Conservation (phyloP, 2,797 vertebrate genomes). For the Catharus ustulatus region DNA sequence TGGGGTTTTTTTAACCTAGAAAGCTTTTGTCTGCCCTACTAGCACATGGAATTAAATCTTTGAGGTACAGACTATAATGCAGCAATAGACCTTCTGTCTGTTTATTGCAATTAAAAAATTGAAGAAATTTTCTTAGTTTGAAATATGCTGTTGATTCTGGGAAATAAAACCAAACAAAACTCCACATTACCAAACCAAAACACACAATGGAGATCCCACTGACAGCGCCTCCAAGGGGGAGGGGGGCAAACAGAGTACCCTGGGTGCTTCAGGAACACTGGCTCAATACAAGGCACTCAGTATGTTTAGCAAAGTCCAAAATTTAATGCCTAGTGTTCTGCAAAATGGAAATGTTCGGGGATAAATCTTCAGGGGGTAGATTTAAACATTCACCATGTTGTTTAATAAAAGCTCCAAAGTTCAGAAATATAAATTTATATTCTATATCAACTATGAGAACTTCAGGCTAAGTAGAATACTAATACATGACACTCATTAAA, state of each 20-base stretch:
- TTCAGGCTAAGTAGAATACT: neutral
- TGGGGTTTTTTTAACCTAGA: neutral
- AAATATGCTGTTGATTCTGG: neutral
- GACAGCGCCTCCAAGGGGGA: neutral
- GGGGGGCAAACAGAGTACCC: neutral
- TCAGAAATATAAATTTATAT: neutral
- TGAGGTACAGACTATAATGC: neutral
- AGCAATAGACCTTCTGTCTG: neutral
- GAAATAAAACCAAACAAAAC: neutral
- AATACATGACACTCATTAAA: neutral
- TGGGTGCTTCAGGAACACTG: neutral
- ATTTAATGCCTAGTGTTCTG: neutral
- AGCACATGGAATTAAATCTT: neutral
- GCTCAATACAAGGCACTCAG: neutral
- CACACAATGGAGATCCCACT: neutral
- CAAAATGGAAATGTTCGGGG: neutral
- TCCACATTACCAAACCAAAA: neutral
- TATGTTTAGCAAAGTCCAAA: neutral
- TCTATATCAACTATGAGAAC: neutral
- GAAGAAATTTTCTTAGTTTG: neutral
- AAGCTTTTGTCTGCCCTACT: neutral
- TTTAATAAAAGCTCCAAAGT: neutral
- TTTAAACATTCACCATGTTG: neutral
- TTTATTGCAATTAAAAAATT: neutral
- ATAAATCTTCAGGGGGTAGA: neutral